Conservation (phyloP, 2,797 vertebrate genomes). For the Malacoctenus gilli region DNA sequence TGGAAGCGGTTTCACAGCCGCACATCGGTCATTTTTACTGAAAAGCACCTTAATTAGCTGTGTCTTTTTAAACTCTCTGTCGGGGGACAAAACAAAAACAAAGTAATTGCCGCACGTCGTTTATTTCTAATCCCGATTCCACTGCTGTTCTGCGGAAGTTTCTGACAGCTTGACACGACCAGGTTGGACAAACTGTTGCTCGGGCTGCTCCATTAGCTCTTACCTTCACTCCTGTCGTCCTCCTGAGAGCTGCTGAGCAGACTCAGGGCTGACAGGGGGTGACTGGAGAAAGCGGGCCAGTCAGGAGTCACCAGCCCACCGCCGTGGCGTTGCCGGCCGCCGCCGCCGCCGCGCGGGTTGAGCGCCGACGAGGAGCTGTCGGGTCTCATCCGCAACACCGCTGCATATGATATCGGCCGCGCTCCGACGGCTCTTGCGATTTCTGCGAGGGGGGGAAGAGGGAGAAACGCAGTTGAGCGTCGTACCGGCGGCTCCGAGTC, state of each 20-base stretch:
- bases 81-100: no score
- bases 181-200: slow-evolving; percentile 36
- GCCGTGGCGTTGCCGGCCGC: slow-evolving; percentile 80
- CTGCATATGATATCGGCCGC: slow-evolving; percentile 86
- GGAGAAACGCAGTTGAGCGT: slow-evolving; percentile 1
- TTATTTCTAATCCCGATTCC: no score
- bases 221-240: slow-evolving; percentile 88
- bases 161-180: no score
- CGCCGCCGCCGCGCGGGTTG: slow-evolving; percentile 80
- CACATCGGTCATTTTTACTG: no score
- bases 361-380: slow-evolving; percentile 84
- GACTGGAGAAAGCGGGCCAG: slow-evolving; percentile 83
- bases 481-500: background rate
- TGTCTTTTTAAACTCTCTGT: no score
- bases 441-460: no score
- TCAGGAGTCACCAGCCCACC: slow-evolving; percentile 74
- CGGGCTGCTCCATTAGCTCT: slow-evolving; percentile 54
- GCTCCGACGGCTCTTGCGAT: slow-evolving; percentile 84
- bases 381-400: slow-evolving; percentile 89
- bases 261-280: slow-evolving; percentile 82
- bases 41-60: no score
- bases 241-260: slow-evolving; percentile 86
- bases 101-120: no score
- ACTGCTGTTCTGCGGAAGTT: no score
- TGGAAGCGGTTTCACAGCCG: no score